phyloP scores from a whole-genome alignment of 2,888 invertebrate species.

The Leptinotarsa juncta region DNA sequence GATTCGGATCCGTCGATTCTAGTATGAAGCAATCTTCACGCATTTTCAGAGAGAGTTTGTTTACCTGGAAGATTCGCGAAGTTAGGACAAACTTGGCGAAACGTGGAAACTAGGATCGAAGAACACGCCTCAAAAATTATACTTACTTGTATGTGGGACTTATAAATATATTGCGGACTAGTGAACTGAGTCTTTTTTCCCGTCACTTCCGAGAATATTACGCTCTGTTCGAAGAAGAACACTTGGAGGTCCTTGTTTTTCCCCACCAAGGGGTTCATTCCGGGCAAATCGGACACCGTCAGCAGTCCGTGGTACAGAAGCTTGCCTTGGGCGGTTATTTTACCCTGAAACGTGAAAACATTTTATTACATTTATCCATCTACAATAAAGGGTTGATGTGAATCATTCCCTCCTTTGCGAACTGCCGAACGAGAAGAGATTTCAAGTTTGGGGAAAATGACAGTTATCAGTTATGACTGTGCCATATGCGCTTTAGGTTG shows the following conservation, averaged over 20 bases:
- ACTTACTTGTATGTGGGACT: slow-evolving; percentile 92
- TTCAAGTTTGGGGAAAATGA: too few relatives aligned
- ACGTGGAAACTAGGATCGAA: not conserved
- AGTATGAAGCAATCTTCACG: slow-evolving; percentile 81
- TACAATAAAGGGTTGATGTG: too few relatives aligned
- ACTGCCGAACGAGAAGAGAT: too few relatives aligned
- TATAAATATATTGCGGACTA: slow-evolving; percentile 94
- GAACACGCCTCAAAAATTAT: not conserved
- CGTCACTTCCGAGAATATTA: slow-evolving; percentile 95
- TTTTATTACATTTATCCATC: too few relatives aligned
- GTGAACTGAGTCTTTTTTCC: slow-evolving; percentile 93
- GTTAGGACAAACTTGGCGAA: not conserved
- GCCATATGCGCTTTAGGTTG: too few relatives aligned
- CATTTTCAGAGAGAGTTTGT: slow-evolving; percentile 86
- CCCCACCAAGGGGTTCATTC: slow-evolving; percentile 59
- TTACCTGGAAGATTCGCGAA: slow-evolving; percentile 75
- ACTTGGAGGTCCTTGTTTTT: slow-evolving; percentile 90
- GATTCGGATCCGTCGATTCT: slow-evolving; percentile 80
- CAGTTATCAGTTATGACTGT: too few relatives aligned
- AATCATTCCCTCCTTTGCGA: too few relatives aligned
- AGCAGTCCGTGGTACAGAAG: slow-evolving; percentile 88
- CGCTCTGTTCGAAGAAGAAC: slow-evolving; percentile 97
- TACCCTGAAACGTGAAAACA: slow-evolving; percentile 75
- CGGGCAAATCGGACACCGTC: slow-evolving; percentile 74
- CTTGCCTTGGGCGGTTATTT: slow-evolving; percentile 97